Base-by-base conservation (phyloP, 2,113 vertebrate species). In the Grus americana region DNA sequence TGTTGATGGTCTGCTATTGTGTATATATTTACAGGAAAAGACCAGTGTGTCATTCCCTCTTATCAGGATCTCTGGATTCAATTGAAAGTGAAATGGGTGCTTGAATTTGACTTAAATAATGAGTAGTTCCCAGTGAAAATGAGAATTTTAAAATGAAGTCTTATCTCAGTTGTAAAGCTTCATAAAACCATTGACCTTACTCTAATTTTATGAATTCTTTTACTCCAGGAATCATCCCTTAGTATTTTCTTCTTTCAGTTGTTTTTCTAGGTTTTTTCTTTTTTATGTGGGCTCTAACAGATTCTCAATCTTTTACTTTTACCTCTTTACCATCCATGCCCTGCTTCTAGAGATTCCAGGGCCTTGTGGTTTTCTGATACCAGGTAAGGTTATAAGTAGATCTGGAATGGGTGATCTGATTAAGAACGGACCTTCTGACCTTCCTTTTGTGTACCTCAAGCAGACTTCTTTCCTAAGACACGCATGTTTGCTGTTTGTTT, bases 291-390 rank as follows among this genome's bases (percentile, higher is more conserved):
- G 75, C 55, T 98, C 95, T 98, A 97, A 98, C 95, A 92, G 79
- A 75, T 81, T 75, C 84, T 97, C 58, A 94, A 94, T 97, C 57
- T 98, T 98, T 97, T 95, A 89, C 96, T 97, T 97, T 98, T 97
- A 93, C 94, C 85, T 97, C 98, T 97, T 98, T 98, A 98, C 94
- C 93, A 98, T 97, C 88, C 96, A 94, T 97, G 93, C 96, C 97
- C 97, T 97, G 96, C 93, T 98, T 97, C 95, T 98, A 99, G 99
- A 98, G 97, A 98, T 99, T 96, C 98, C 98, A 96, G 99, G 99
- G 98, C 98, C 98, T 98, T 99, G 99, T 99, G 99, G 99, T 98
- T 98, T 99, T 98, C 98, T 98, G 94, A 98, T 98, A 94, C 97
- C 99, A 99, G 99, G 99, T 99, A 99, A 99, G 98, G 97, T 96